phyloP scores from a whole-genome alignment of 2,797 vertebrate genomes.

The Chelon auratus region DNA sequence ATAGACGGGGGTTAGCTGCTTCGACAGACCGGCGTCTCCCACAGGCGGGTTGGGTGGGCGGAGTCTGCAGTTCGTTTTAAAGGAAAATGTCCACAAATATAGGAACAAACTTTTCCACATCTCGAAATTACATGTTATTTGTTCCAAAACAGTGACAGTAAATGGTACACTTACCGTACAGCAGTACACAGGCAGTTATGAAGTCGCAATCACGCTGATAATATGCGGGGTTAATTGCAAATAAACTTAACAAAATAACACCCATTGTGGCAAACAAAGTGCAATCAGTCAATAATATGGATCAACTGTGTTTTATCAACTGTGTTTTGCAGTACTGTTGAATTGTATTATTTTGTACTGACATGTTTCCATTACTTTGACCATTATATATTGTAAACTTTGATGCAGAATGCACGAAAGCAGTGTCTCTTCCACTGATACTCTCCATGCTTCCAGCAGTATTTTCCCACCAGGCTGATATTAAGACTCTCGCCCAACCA shows the following conservation, averaged over 20 bases:
- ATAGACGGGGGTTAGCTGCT: constrained; percentile 46
- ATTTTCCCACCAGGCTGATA: constrained; percentile 2
- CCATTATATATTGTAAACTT: neutral
- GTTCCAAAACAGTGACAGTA: no score
- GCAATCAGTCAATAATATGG: neutral
- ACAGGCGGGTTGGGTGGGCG: constrained; percentile 58
- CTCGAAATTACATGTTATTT: neutral
- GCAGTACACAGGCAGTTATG: neutral
- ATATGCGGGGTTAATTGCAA: neutral
- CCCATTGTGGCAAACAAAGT: no score
- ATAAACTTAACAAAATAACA: neutral
- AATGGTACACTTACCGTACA: no score
- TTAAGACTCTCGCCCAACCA: constrained; percentile 31
- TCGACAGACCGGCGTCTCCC: constrained; percentile 55
- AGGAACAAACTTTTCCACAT: no score
- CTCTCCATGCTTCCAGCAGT: neutral
- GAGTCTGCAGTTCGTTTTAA: constrained; percentile 37
- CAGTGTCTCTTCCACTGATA: neutral
- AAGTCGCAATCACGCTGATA: neutral
- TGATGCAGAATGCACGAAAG: neutral
- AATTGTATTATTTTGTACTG: no score
- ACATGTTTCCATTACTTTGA: no score
- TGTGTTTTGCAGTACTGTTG: no score
- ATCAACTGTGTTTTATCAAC: no score
- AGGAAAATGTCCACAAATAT: constrained; percentile 12